Conservation (phyloP, 2,113 vertebrate species). For the Symphodus melops region DNA sequence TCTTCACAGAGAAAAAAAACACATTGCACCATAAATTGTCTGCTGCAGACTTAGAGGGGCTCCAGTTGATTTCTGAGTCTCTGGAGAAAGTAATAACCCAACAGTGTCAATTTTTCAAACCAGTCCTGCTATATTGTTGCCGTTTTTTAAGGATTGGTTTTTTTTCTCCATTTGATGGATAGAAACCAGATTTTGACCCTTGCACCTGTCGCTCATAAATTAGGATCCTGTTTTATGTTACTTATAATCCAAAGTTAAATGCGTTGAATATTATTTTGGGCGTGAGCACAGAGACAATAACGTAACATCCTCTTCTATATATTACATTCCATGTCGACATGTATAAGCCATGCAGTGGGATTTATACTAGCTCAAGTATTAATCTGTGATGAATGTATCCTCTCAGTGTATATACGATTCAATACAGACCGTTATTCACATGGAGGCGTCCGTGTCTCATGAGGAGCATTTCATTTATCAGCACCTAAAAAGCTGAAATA, state of each 20-base stretch:
- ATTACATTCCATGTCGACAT: slow-evolving; percentile 59
- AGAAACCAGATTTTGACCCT: slow-evolving; percentile 78
- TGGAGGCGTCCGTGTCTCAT: slow-evolving; percentile 29
- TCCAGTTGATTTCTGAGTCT: slow-evolving; percentile 62
- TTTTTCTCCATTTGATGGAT: slow-evolving; percentile 69
- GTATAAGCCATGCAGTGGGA: slow-evolving; percentile 22
- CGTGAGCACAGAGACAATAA: slow-evolving; percentile 30
- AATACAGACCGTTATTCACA: slow-evolving; percentile 46
- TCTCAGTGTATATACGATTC: not conserved
- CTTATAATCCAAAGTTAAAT: slow-evolving; percentile 64
- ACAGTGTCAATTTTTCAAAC: slow-evolving; percentile 61
- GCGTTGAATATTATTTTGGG: slow-evolving; percentile 55
- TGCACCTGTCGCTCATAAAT: slow-evolving; percentile 73
- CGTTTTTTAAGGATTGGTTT: slow-evolving; percentile 35
- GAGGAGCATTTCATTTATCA: slow-evolving; percentile 33
- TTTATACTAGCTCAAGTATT: slow-evolving; percentile 51
- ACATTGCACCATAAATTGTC: slow-evolving; percentile 68
- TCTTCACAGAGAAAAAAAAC: slow-evolving; percentile 58
- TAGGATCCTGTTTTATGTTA: slow-evolving; percentile 69
- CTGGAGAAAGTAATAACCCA: slow-evolving; percentile 58
- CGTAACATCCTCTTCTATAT: slow-evolving; percentile 47
- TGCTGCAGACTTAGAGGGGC: slow-evolving; percentile 41
- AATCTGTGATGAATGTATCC: slow-evolving; percentile 46
- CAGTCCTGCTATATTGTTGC: slow-evolving; percentile 49
- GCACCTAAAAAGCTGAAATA: not conserved